Conservation (phyloP, 2,888 invertebrate genomes). For the Esperia sulphurella region DNA sequence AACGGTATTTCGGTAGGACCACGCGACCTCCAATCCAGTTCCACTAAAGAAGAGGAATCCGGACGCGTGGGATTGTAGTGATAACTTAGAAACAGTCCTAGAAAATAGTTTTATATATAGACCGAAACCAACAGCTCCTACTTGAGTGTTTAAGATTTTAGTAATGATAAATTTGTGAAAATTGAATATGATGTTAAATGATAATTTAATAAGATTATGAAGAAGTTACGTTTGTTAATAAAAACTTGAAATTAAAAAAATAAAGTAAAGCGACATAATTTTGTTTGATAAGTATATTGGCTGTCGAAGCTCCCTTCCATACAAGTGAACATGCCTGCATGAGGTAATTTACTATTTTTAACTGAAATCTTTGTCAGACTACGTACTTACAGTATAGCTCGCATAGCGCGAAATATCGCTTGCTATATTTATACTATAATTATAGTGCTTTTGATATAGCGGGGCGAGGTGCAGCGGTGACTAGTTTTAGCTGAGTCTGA, state of each 20-base stretch:
- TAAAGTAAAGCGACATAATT: conserved; percentile 30
- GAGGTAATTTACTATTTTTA: conserved; percentile 39
- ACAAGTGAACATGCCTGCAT: conserved; percentile 55
- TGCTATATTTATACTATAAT: too few relatives aligned
- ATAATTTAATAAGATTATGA: not conserved
- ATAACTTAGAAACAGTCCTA: conserved; percentile 45
- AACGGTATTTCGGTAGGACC: conserved; percentile 16
- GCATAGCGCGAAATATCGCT: too few relatives aligned
- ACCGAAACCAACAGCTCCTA: conserved; percentile 37
- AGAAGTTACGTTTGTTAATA: conserved; percentile 6
- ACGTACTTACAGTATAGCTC: too few relatives aligned
- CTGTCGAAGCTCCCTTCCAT: conserved; percentile 11
- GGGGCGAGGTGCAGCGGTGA: too few relatives aligned
- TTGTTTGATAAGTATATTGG: conserved; percentile 15
- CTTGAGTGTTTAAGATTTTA: conserved; percentile 15
- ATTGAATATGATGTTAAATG: not conserved
- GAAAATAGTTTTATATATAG: conserved; percentile 24
- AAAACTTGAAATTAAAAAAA: conserved; percentile 28
- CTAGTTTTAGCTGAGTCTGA: too few relatives aligned
- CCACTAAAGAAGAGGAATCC: not conserved
- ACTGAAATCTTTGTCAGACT: too few relatives aligned
- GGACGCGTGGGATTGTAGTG: not conserved
- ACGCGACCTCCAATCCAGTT: conserved; percentile 2
- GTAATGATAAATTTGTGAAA: not conserved
- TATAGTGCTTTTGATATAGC: too few relatives aligned